Conservation (phyloP, 2,113 vertebrate genomes). For the Psophia crepitans region DNA sequence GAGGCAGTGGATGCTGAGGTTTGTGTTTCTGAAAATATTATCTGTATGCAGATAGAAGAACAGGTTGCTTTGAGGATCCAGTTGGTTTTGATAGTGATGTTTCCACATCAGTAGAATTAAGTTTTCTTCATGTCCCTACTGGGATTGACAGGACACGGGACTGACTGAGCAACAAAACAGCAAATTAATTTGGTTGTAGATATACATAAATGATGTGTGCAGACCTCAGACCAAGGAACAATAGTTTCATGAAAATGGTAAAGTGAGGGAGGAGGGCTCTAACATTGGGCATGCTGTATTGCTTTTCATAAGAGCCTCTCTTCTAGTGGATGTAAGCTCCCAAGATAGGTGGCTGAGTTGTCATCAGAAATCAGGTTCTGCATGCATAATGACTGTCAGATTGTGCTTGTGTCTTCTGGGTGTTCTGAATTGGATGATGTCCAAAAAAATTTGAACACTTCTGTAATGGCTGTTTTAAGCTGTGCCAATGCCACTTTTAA, state of each 20-base stretch:
- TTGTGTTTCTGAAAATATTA: background rate
- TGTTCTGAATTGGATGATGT: background rate
- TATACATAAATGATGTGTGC: background rate
- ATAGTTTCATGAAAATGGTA: background rate
- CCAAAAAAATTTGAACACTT: background rate
- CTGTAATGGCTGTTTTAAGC: background rate
- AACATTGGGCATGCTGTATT: rapidly evolving
- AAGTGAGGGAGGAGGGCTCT: background rate
- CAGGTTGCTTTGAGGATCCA: background rate
- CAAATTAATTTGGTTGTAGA: background rate
- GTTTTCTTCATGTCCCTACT: background rate
- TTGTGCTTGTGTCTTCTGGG: background rate
- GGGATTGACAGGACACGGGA: background rate
- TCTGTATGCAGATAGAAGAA: background rate
- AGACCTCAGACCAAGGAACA: background rate
- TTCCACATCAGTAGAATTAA: background rate
- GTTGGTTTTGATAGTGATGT: background rate
- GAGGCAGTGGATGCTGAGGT: background rate
- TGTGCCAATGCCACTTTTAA: background rate
- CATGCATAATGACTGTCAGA: background rate
- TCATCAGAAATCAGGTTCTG: background rate
- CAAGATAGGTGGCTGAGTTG: background rate
- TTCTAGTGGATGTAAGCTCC: background rate
- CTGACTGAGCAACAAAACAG: background rate
- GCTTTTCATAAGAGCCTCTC: background rate